These are phyloP conservation scores for Gadus macrocephalus DNA, from an alignment of 2,113 vertebrate genomes.

Conservation along the genomic window DNA sequence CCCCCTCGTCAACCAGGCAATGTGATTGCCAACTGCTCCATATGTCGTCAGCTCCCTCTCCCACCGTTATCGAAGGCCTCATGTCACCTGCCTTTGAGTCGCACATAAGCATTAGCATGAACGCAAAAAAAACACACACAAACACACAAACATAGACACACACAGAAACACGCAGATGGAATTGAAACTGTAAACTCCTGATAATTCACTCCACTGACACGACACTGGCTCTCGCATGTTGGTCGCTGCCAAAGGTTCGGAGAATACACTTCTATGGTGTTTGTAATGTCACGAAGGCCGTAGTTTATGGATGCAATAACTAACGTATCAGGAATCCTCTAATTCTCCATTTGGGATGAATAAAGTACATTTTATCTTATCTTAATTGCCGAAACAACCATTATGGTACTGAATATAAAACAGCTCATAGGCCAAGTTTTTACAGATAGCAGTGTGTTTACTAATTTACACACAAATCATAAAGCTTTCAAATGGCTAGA, in stretches of 20 bases:
- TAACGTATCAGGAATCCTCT: too few relatives aligned
- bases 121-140: background rate
- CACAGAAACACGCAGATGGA: too few relatives aligned
- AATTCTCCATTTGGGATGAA: too few relatives aligned
- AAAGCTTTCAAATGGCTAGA: too few relatives aligned
- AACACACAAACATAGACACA: background rate
- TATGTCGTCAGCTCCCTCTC: constrained; percentile 20
- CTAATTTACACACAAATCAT: too few relatives aligned
- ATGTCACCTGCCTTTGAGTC: background rate
- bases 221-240: background rate
- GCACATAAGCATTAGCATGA: background rate
- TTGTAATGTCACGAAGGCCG: too few relatives aligned
- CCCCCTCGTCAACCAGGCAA: constrained; percentile 41
- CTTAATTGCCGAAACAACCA: too few relatives aligned
- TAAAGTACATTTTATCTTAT: too few relatives aligned
- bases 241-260: background rate
- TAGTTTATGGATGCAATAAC: too few relatives aligned
- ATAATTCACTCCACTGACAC: background rate
- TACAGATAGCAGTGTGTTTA: too few relatives aligned
- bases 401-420: too few relatives aligned
- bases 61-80: background rate
- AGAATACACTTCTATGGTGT: background rate
- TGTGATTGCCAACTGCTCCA: constrained; percentile 52
- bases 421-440: too few relatives aligned
- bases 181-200: background rate